Evolutionary conservation across 2,113 vertebrate species (phyloP).

Genomic region (Pelecanoides urinatrix): DNA sequence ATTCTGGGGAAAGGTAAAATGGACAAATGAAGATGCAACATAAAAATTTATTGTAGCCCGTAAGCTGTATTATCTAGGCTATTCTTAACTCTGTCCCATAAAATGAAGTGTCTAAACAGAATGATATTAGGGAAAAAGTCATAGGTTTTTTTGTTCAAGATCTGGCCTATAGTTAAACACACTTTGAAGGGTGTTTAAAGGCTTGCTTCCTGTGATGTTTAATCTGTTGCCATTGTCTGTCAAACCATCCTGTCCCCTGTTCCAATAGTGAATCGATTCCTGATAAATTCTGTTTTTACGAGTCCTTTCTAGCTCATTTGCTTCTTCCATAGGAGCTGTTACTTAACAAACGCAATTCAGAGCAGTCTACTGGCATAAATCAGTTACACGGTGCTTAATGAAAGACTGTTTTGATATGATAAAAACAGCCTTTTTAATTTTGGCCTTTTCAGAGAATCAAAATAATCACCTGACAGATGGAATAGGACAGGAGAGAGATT

Average conservation of each 20-base stretch:
- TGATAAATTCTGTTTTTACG: background rate
- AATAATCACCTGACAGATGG: background rate
- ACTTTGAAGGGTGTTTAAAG: background rate
- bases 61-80: background rate
- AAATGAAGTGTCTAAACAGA: background rate
- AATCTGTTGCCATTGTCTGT: background rate
- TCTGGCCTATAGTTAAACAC: background rate
- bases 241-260: background rate
- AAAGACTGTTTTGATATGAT: background rate
- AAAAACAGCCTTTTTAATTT: background rate
- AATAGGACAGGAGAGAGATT: background rate
- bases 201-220: background rate
- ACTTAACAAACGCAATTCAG: background rate
- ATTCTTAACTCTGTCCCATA: background rate
- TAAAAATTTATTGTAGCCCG: background rate
- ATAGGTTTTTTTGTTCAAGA: background rate
- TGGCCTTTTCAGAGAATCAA: background rate
- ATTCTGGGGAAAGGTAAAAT: background rate
- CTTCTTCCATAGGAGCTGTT: background rate
- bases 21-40: background rate
- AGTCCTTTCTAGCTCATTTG: background rate
- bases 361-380: background rate
- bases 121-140: background rate
- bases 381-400: background rate
- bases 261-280: fast-evolving